Evolutionary conservation across 2,888 invertebrate species (phyloP).

Genomic region (Troilus luridus): DNA sequence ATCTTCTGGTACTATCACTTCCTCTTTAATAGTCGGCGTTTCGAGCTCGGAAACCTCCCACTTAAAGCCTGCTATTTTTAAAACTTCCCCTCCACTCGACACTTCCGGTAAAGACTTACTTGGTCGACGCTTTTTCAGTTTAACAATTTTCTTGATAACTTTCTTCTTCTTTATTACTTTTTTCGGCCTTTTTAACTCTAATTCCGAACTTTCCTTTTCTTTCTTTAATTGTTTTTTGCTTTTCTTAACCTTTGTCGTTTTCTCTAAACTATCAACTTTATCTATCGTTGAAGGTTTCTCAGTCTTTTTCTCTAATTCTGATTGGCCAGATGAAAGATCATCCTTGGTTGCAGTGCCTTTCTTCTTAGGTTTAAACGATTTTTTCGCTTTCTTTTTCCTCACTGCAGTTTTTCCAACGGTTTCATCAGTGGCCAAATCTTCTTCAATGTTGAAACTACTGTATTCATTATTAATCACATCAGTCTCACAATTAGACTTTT

Average conservation of each 20-base stretch:
- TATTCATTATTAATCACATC: constrained; percentile 39
- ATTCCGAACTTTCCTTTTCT: constrained; percentile 68
- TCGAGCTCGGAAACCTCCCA: constrained; percentile 63
- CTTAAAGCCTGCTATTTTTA: constrained; percentile 60
- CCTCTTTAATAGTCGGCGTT: background rate
- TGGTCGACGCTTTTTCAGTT: constrained; percentile 26
- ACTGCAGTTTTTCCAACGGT: constrained; percentile 64
- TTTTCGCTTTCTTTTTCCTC: constrained; percentile 50
- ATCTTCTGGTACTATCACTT: background rate
- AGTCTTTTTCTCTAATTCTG: constrained; percentile 2
- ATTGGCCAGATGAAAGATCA: background rate
- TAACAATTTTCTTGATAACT: constrained; percentile 60
- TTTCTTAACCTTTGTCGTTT: constrained; percentile 50
- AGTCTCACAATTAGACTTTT: constrained; percentile 22
- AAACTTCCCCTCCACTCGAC: constrained; percentile 30
- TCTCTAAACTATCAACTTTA: background rate
- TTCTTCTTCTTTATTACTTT: constrained; percentile 57
- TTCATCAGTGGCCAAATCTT: constrained; percentile 55
- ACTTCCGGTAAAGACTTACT: constrained; percentile 8
- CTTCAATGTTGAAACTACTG: constrained; percentile 38
- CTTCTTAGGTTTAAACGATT: background rate
- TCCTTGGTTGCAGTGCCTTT: constrained; percentile 19
- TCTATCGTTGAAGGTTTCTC: background rate
- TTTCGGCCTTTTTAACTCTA: constrained; percentile 40
- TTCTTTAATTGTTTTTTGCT: constrained; percentile 62